Conservation (phyloP, 2,113 vertebrate species). For the Hyperoodon ampullatus region DNA sequence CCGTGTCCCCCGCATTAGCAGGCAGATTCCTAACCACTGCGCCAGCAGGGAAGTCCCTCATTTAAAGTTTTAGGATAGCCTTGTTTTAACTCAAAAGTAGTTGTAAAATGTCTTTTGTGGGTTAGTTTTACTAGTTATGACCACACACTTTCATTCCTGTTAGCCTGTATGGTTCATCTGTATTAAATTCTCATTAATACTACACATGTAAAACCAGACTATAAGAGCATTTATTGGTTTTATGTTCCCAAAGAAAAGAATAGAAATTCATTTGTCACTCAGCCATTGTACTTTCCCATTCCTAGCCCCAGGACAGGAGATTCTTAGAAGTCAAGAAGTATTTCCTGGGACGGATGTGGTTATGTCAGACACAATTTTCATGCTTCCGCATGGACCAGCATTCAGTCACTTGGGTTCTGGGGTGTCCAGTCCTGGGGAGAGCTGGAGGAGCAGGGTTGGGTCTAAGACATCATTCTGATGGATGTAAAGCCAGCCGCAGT, state of each 20-base stretch:
- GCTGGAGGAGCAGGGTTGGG: not conserved
- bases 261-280: not conserved
- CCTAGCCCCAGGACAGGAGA: not conserved
- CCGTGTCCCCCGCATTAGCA: too few species aligned
- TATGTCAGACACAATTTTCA: not conserved
- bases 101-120: not conserved
- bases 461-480: not conserved
- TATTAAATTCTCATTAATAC: not conserved
- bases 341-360: not conserved
- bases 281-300: not conserved
- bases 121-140: slow-evolving; percentile 4
- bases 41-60: too few species aligned
- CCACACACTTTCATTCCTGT: not conserved
- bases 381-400: not conserved
- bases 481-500: not conserved
- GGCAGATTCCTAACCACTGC: too few species aligned
- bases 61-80: not conserved
- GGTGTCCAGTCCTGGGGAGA: not conserved
- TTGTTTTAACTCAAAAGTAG: not conserved
- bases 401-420: not conserved
- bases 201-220: not conserved
- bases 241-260: not conserved
- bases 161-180: not conserved
- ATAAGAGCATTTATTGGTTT: not conserved
- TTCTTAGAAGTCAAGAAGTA: not conserved